Percentiles rank a stretch among this genome's conserved stretches.
Conservation (phyloP, 2,113 vertebrate species). For the Corythoichthys haematopterus region DNA sequence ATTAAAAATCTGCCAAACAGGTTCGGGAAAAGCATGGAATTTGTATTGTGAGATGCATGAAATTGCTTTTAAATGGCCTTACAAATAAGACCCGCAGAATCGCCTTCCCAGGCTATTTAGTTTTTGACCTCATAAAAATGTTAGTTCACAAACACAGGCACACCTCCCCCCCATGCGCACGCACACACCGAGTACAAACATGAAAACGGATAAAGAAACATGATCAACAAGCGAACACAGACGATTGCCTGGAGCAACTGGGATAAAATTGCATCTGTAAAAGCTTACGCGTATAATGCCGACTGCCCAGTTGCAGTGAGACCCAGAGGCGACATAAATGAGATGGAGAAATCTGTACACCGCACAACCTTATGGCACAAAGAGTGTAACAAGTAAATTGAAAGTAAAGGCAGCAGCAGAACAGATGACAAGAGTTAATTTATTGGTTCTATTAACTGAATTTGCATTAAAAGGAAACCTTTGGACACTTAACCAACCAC, state of each 20-base stretch:
- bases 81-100: constrained; percentile 19
- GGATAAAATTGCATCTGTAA: constrained; percentile 51
- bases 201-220: constrained; percentile 47
- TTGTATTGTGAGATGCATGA: constrained; percentile 34
- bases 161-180: neutral
- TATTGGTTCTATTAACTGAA: constrained; percentile 13
- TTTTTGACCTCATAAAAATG: constrained; percentile 43
- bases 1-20: constrained; percentile 27
- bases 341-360: constrained; percentile 44
- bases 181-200: constrained; percentile 9
- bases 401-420: constrained; percentile 23
- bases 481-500: neutral
- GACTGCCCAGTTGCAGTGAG: constrained; percentile 34
- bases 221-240: constrained; percentile 35
- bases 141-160: constrained; percentile 13
- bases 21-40: constrained; percentile 26
- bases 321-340: constrained; percentile 50
- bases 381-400: constrained; percentile 26
- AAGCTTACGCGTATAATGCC: constrained; percentile 34
- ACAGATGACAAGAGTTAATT: constrained; percentile 17
- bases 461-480: neutral
- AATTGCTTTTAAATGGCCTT: constrained; percentile 46
- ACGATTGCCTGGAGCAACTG: constrained; percentile 39
- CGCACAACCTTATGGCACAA: constrained; percentile 19
- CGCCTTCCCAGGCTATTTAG: constrained; percentile 14